Evolutionary conservation across 1,140 invertebrate genomes (phyloP), one percentile per base, ranked within the genome.

Genomic region (Kradibia gibbosae): DNA sequence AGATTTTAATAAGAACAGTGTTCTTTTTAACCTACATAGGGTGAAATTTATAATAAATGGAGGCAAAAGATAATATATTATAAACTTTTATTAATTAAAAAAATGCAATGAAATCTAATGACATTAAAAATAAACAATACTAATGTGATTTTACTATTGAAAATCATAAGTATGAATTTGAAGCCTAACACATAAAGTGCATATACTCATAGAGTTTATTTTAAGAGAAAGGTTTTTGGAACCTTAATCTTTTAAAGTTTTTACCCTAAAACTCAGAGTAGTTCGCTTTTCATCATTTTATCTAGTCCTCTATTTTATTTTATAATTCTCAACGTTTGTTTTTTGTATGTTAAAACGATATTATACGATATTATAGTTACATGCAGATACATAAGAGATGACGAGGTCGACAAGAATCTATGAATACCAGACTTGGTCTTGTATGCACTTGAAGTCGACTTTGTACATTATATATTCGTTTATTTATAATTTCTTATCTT

Each of bases 361-460:
- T 78, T 78, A 71, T 45, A 65, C 34, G n/a, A n/a, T n/a, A n/a
- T n/a, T n/a, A n/a, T n/a, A 77, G 60, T 77, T 77, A 65, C 10
- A 77, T 20, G 42, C 34, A 76, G 55, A 10, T 39, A n/a, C n/a
- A n/a, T n/a, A n/a, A n/a, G n/a, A n/a, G 74, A 34, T 36, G 74
- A 62, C 48, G 36, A 39, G 4, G 31, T 67, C 36, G 13, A 67
- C 60, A 36, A 31, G 20, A n/a, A n/a, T 65, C 31, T 20, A 42
- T 0, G 31, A 0, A 7, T 55, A 34, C 72, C 0, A 57, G 10
- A 57, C 31, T 45, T 13, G 48, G 2, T 25, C 11, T 45, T 15
- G 17, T 45, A 62, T 55, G 57, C 20, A 55, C 62, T 60, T 62
- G 8, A 34, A 76, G 7, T 45, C 36, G 36, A 22, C 55, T 4